Evolutionary conservation across 2,888 invertebrate species (phyloP).

Genomic region (Portevinia maculata): DNA sequence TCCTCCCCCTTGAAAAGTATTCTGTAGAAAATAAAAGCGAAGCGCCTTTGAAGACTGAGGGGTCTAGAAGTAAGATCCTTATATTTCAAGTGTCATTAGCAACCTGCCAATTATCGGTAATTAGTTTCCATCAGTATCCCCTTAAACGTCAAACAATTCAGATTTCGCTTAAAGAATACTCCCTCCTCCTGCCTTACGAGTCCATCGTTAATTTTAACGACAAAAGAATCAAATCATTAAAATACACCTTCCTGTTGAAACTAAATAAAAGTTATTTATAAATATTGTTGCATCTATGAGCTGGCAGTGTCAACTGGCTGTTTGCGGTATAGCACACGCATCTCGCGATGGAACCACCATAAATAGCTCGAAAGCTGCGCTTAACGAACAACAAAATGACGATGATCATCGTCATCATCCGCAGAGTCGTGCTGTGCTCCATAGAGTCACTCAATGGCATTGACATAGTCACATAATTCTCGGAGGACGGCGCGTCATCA

Average conservation of each 20-base stretch:
- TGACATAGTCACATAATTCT: slow-evolving; percentile 69
- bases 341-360: slow-evolving; percentile 56
- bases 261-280: slow-evolving; percentile 54
- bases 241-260: slow-evolving; percentile 62
- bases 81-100: slow-evolving; percentile 1
- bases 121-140: slow-evolving; percentile 41
- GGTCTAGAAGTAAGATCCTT: neutral
- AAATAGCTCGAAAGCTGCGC: slow-evolving; percentile 58
- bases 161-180: slow-evolving; percentile 23
- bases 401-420: slow-evolving; percentile 37
- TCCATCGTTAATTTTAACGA: slow-evolving; percentile 39
- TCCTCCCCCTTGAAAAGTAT: no score
- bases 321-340: slow-evolving; percentile 54
- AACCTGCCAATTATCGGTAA: slow-evolving; percentile 58
- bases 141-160: slow-evolving; percentile 40
- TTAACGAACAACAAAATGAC: slow-evolving; percentile 36
- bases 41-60: no score
- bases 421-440: slow-evolving; percentile 21
- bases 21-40: no score
- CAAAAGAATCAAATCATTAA: slow-evolving; percentile 40
- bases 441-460: slow-evolving; percentile 42
- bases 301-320: slow-evolving; percentile 42
- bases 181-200: slow-evolving; percentile 34
- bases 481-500: slow-evolving; percentile 28
- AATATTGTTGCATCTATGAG: neutral